Conservation (phyloP, 2,888 invertebrate species). For the Nomada ferruginata region DNA sequence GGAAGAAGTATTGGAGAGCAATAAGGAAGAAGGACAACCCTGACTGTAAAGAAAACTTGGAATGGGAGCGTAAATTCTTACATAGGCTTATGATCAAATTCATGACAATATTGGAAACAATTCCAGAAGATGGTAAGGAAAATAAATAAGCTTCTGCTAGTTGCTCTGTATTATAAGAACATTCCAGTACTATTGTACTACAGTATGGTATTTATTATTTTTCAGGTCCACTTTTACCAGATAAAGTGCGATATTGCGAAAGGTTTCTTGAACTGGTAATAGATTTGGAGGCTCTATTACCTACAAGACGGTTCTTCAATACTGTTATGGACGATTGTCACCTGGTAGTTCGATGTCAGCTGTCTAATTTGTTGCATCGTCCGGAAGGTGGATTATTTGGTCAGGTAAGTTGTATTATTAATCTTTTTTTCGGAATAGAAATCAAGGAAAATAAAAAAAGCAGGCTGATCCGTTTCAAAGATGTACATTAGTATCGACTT, state of each 20-base stretch:
- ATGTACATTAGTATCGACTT: constrained; percentile 48
- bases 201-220: constrained; percentile 3
- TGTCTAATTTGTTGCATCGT: constrained; percentile 90
- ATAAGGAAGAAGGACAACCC: constrained; percentile 94
- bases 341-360: constrained; percentile 94
- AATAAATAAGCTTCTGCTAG: not conserved
- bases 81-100: constrained; percentile 95
- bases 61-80: constrained; percentile 95
- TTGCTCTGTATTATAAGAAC: not conserved
- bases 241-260: constrained; percentile 93
- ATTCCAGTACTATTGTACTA: not conserved
- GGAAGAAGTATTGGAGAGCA: constrained; percentile 96
- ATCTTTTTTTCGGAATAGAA: constrained; percentile 27
- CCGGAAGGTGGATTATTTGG: constrained; percentile 95
- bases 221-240: constrained; percentile 80
- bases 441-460: constrained; percentile 21
- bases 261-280: constrained; percentile 97
- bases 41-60: constrained; percentile 88
- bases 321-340: constrained; percentile 98
- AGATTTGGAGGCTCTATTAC: constrained; percentile 97
- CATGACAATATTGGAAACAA: constrained; percentile 91
- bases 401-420: constrained; percentile 89
- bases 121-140: constrained; percentile 87
- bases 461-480: constrained; percentile 40
- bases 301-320: constrained; percentile 98